Evolutionary conservation across 1,140 invertebrate species (phyloP).

Genomic region (Cydia amplana): DNA sequence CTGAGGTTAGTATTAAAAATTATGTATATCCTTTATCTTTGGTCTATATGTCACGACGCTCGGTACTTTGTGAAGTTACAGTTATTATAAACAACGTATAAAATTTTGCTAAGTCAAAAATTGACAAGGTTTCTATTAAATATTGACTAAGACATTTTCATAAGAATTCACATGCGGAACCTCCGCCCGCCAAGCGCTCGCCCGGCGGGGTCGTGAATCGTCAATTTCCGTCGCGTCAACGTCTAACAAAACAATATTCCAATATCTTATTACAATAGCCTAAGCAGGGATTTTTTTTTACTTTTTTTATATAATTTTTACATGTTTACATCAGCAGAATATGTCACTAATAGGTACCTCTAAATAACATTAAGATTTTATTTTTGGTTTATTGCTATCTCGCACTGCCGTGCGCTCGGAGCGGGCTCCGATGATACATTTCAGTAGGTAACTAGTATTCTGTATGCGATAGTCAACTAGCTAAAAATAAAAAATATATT

Average conservation of each 20-base stretch:
- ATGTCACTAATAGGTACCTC: conserved; percentile 70
- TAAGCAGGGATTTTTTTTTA: conserved; percentile 77
- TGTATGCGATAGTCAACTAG: conserved; percentile 75
- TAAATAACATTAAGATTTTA: conserved; percentile 75
- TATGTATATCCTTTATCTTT: conserved; percentile 77
- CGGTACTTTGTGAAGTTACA: conserved; percentile 69
- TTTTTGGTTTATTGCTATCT: conserved; percentile 78
- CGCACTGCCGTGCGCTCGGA: conserved; percentile 57
- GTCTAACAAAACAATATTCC: conserved; percentile 66
- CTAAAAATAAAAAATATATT: conserved; percentile 79
- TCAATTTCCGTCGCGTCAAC: conserved; percentile 67
- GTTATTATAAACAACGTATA: conserved; percentile 77
- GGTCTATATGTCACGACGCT: conserved; percentile 71
- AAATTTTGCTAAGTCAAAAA: conserved; percentile 80
- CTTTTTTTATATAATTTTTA: conserved; percentile 74
- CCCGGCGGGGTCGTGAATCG: conserved; percentile 50
- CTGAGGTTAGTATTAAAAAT: conserved; percentile 75
- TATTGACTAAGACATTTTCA: conserved; percentile 79
- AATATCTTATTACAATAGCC: conserved; percentile 74
- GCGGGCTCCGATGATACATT: conserved; percentile 39
- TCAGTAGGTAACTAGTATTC: conserved; percentile 60
- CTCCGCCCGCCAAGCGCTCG: conserved; percentile 44
- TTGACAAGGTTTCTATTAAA: conserved; percentile 77
- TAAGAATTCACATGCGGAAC: conserved; percentile 76
- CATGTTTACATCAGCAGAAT: conserved; percentile 76